phyloP scores from a whole-genome alignment of 2,113 vertebrate genomes.

The Ictalurus punctatus region DNA sequence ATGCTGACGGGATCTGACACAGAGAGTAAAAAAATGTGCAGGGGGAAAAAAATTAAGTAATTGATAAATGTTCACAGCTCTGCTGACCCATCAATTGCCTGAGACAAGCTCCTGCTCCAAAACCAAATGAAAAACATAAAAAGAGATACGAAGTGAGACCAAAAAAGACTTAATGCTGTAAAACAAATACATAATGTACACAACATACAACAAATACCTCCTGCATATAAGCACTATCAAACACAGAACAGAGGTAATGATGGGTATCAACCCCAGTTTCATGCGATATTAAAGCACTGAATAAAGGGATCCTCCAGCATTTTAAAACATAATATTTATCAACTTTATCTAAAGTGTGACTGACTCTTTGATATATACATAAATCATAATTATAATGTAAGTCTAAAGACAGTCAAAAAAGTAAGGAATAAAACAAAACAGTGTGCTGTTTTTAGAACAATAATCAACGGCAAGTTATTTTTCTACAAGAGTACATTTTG shows the following conservation, averaged over 20 bases:
- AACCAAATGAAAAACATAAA: conserved; percentile 30
- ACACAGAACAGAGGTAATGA: not conserved
- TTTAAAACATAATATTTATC: not conserved
- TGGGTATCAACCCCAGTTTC: not conserved
- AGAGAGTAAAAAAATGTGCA: conserved; percentile 23
- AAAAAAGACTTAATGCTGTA: not conserved
- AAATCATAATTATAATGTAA: too few species aligned
- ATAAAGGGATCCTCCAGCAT: not conserved
- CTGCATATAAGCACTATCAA: not conserved
- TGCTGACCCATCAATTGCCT: conserved; percentile 51
- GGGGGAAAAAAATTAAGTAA: conserved; percentile 52
- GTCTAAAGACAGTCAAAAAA: too few species aligned
- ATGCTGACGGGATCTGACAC: conserved; percentile 27
- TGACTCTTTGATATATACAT: not conserved
- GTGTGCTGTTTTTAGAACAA: too few species aligned
- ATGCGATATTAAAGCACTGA: not conserved
- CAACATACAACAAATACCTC: not conserved
- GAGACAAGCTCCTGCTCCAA: conserved; percentile 32
- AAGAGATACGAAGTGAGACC: not conserved
- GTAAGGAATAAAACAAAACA: too few species aligned
- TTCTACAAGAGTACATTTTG: not conserved
- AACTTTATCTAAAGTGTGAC: not conserved
- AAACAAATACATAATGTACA: not conserved
- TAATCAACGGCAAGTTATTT: not conserved
- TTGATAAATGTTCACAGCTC: conserved; percentile 58